phyloP scores from a whole-genome alignment of 2,113 vertebrate species.

The Rattus rattus region DNA sequence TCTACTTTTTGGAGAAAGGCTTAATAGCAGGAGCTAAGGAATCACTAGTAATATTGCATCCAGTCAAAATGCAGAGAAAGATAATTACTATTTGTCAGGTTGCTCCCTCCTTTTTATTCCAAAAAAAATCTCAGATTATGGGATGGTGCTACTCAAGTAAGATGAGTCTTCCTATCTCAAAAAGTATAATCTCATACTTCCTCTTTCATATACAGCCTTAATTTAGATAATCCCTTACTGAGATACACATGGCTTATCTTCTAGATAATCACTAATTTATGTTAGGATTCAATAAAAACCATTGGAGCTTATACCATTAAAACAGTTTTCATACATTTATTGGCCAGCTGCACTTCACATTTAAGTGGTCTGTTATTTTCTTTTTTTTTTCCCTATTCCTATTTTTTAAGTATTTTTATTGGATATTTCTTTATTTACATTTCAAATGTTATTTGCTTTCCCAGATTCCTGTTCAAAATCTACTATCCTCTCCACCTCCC shows the following conservation, averaged over 20 bases:
- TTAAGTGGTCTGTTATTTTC: too few species aligned
- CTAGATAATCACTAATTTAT: too few species aligned
- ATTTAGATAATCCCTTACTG: neutral
- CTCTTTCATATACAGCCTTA: too few species aligned
- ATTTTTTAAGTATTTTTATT: too few species aligned
- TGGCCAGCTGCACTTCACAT: too few species aligned
- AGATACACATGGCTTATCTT: neutral
- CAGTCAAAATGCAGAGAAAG: neutral
- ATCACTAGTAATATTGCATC: neutral
- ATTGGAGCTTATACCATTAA: neutral
- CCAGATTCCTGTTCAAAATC: too few species aligned
- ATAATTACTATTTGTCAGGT: neutral
- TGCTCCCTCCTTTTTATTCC: neutral
- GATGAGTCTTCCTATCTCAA: neutral
- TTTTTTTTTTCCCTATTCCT: too few species aligned
- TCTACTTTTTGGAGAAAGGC: neutral
- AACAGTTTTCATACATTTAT: neutral
- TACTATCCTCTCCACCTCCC: too few species aligned
- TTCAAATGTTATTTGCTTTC: too few species aligned
- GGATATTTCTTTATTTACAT: too few species aligned
- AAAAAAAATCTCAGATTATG: neutral
- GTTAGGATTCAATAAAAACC: neutral
- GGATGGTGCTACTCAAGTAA: neutral
- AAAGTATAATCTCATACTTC: neutral
- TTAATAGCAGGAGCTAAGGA: neutral